Evolutionary conservation across 23 tunicate species (phyloP), one percentile per base, ranked within the genome.

Genomic region (Ascidia mentula): DNA sequence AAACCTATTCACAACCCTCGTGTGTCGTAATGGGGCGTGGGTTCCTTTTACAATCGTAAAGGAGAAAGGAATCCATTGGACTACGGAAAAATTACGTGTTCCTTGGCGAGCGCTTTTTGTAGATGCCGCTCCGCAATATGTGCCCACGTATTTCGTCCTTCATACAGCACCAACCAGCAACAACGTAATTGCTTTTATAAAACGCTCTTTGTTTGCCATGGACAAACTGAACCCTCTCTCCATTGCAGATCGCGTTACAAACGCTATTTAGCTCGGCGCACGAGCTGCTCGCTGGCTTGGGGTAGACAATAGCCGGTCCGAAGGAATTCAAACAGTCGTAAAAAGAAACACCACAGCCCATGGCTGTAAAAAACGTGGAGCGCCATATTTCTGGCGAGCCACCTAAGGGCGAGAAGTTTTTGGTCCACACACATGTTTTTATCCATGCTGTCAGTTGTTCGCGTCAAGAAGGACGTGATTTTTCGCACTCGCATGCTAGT

Each of bases 271-370:
- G 24, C 13, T 3, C 65, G 65, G 15, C 28, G 65, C 65, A 53
- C 65, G 22, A 28, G 65, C 65, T 53, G 65, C 65, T 53, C 65
- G 65, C 65, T 28, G 22, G 65, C 65, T 26, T 20, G 65, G 65
- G 24, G 13, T 20, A 53, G 12, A 53, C 65, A 53, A 53, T 53
- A n/a, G 65, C 65, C 65, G 65, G 28, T 3, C 24, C 13, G 65
- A n/a, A n/a, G n/a, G n/a, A n/a, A n/a, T n/a, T n/a, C n/a, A n/a
- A n/a, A n/a, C n/a, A n/a, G 12, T 42, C 65, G 22, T 53, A 53
- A 53, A 53, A 28, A 3, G 24, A 53, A 53, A 20, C 22, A 9
- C 22, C 28, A 5, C 13, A 28, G 65, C 65, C 28, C 65, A 5
- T 9, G 4, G 65, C 13, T n/a, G n/a, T n/a, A n/a, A 9, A 20